Base-by-base conservation (phyloP, 2,797 vertebrate species). In the Oryzias dopingdopingensis region DNA sequence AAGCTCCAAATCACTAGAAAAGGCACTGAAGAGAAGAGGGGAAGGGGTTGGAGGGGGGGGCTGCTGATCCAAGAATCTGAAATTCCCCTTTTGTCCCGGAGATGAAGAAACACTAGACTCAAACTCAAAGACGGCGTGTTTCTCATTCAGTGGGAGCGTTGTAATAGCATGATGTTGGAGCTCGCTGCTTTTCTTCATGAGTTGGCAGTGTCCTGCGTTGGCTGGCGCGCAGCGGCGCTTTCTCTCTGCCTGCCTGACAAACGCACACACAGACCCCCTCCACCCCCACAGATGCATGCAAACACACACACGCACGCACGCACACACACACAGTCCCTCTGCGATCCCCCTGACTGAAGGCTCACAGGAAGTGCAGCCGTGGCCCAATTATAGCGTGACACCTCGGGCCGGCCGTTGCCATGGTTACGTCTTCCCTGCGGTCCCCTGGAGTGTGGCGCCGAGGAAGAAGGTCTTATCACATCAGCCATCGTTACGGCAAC, bases 331-430 rank as follows among this genome's bases (percentile, higher is more conserved):
- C 76, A 67, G 79, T 83, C 83, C 76, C 90, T 88, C 88, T 84
- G 83, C 84, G 85, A 86, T 88, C 87, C 85, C 87, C 84, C 83
- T 84, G 87, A 89, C 88, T 90, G 81, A 87, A 76, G 89, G 74
- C 86, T 65, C 89, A 92, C 92, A 94, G 92, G 91, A 93, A 89
- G 91, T 88, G 82, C 87, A 92, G 91, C 90, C 90, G 91, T 88
- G 93, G 92, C 93, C 92, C 94, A 92, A 91, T 93, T 93, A 93
- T 91, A 88, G 91, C 90, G 90, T 93, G 87, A 91, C 93, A 91
- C 92, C 93, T 94, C 79, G 85, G 90, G 87, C 90, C 90, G 88
- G 67, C 92, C 74, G 94, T 96, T 95, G 93, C 95, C 93, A 96
- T 96, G 94, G 94, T 94, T 94, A 93, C 94, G 70, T 91, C 80